Evolutionary conservation across 2,888 invertebrate species (phyloP).

Genomic region (Anaspis maculata): DNA sequence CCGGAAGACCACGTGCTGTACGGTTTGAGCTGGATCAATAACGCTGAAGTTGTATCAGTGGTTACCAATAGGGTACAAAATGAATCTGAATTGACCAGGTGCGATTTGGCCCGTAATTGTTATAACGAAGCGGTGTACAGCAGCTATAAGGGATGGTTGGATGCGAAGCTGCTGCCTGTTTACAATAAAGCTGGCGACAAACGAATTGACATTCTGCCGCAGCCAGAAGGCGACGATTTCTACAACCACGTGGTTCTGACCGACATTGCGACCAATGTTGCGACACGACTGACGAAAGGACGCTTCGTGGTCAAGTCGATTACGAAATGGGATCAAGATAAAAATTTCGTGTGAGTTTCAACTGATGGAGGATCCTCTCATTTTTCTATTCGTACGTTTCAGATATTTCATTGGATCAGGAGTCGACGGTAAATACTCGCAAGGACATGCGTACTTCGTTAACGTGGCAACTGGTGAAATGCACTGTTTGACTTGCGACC

Average conservation of each 20-base stretch:
- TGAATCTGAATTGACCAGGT: constrained; percentile 30
- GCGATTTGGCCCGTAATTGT: constrained; percentile 18
- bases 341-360: constrained; percentile 47
- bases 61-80: constrained; percentile 87
- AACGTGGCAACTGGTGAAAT: constrained; percentile 19
- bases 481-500: constrained; percentile 62
- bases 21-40: constrained; percentile 66
- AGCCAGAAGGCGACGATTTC: constrained; percentile 25
- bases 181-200: constrained; percentile 43
- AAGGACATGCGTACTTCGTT: constrained; percentile 56
- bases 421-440: constrained; percentile 51
- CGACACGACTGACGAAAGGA: constrained; percentile 48
- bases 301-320: constrained; percentile 52
- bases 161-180: constrained; percentile 48
- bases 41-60: constrained; percentile 57
- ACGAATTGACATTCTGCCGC: constrained; percentile 28
- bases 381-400: constrained; percentile 15
- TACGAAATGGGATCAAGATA: constrained; percentile 53
- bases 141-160: constrained; percentile 65
- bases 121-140: constrained; percentile 41
- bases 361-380: neutral
- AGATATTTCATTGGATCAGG: constrained; percentile 70
- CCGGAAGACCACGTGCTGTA: constrained; percentile 56
- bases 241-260: constrained; percentile 32
- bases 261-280: constrained; percentile 21